Evolutionary conservation across 2,113 vertebrate species (phyloP).

Genomic region (Carettochelys insculpta): DNA sequence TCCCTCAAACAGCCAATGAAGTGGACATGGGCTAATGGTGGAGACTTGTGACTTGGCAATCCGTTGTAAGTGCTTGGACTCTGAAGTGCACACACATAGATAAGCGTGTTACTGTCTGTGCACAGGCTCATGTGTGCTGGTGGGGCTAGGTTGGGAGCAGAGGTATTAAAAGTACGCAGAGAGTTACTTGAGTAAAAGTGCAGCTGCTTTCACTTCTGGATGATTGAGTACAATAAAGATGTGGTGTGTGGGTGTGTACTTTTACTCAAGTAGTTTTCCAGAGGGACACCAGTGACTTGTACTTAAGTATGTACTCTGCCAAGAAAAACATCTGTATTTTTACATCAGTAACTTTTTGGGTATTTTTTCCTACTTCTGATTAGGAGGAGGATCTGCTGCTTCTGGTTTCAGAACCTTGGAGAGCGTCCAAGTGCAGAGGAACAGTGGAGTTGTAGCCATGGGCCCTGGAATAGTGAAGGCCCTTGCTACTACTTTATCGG

Average conservation of each 20-base stretch:
- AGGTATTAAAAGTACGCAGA: no score
- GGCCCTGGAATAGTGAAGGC: accelerated
- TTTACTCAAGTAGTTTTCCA: no score
- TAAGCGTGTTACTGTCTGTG: not conserved
- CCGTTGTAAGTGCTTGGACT: accelerated
- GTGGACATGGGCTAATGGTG: not conserved
- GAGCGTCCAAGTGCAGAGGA: not conserved
- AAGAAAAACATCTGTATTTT: no score
- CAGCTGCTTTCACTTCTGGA: no score
- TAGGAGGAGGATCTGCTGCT: not conserved
- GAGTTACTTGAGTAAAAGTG: no score
- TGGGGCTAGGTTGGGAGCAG: not conserved
- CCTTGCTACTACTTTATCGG: not conserved
- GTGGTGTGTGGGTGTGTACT: no score
- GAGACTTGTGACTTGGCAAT: not conserved
- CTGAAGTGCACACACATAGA: not conserved
- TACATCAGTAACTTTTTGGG: no score
- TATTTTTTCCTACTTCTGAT: no score
- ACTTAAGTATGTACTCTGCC: no score
- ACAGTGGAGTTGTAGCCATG: not conserved
- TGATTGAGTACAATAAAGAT: no score
- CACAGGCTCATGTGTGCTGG: not conserved
- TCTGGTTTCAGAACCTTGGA: conserved; percentile 57
- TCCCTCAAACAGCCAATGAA: accelerated
- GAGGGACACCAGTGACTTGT: no score